Evolutionary conservation across 2,888 invertebrate genomes (phyloP), one percentile per base, ranked within the genome.

Genomic region (Oconnorella tubifera): DNA sequence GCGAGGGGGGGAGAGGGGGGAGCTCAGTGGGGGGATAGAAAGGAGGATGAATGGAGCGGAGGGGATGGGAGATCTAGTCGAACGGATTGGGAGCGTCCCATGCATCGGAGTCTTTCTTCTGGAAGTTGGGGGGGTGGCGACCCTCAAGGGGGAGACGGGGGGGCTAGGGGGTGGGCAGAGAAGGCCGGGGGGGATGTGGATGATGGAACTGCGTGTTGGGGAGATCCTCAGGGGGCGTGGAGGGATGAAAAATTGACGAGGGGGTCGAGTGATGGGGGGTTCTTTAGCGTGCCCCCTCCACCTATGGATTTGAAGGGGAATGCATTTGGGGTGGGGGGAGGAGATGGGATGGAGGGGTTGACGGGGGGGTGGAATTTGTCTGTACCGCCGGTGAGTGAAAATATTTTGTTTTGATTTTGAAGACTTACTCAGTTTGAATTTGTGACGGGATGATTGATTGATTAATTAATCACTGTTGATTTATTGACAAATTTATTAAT

Each of bases 191-290:
- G 48, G 1, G 63, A 63, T 19, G 56, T 63, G 0, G 65, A 62
- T 31, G 62, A 65, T 25, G 65, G 62, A 1, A 62, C 65, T 25
- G 56, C 62, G n/a, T 31, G 53, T 14, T 65, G 65, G 65, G 58
- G 58, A 23, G 62, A 62, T 27, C 62, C 62, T 2, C 40, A 40
- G 19, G 40, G 40, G 40, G 40, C 40, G 10, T 40, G 40, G 40
- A 40, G 40, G 40, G 10, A 40, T 6, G 40, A 40, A 19, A 19
- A 40, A 14, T 14, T 6, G 40, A 14, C 40, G 40, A 19, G 40
- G 40, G 40, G 40, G 40, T 40, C 40, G 6, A 19, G 19, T 40
- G 40, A 19, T 40, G 40, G 40, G 10, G 6, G 10, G 40, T 6
- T 40, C 10, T 40, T 40, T 19, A 40, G 40, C 19, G 40, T 6